These are phyloP conservation scores for Amia ocellicauda DNA, from an alignment of 2,113 vertebrate genomes.

Conservation along the genomic window DNA sequence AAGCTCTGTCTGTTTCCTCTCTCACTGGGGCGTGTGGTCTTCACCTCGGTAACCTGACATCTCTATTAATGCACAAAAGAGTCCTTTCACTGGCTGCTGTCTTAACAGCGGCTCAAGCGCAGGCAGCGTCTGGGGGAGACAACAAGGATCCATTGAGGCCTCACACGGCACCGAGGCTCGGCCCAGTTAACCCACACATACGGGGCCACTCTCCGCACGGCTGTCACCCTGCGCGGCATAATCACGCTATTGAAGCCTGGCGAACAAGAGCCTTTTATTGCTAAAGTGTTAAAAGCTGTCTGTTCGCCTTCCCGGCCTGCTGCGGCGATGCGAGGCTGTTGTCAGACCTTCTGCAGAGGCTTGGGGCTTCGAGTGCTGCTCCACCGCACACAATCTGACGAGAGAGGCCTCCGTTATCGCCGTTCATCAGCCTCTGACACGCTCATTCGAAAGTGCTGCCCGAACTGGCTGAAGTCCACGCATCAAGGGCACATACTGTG, in stretches of 20 bases:
- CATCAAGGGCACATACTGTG: too few relatives aligned
- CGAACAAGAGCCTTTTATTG: background rate
- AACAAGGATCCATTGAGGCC: constrained; percentile 9
- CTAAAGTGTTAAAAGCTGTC: background rate
- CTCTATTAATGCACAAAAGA: background rate
- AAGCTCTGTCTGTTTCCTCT: background rate
- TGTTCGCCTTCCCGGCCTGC: background rate
- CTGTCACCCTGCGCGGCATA: background rate
- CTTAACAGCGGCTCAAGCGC: background rate
- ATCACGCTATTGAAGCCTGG: constrained; percentile 9
- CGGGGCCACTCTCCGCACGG: background rate
- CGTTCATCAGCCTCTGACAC: too few relatives aligned
- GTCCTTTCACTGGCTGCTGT: constrained; percentile 6
- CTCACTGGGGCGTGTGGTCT: background rate
- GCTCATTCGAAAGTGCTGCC: too few relatives aligned
- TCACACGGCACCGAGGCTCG: background rate
- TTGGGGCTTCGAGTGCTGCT: background rate
- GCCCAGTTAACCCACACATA: background rate
- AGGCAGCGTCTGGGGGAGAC: background rate
- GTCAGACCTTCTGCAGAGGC: background rate
- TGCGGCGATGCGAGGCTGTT: background rate
- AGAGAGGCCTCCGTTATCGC: too few relatives aligned
- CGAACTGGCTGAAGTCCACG: too few relatives aligned
- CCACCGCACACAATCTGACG: too few relatives aligned
- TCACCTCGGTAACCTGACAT: background rate